These are phyloP conservation scores for Cydia splendana DNA, from an alignment of 1,140 invertebrate species.

Conservation along the genomic window DNA sequence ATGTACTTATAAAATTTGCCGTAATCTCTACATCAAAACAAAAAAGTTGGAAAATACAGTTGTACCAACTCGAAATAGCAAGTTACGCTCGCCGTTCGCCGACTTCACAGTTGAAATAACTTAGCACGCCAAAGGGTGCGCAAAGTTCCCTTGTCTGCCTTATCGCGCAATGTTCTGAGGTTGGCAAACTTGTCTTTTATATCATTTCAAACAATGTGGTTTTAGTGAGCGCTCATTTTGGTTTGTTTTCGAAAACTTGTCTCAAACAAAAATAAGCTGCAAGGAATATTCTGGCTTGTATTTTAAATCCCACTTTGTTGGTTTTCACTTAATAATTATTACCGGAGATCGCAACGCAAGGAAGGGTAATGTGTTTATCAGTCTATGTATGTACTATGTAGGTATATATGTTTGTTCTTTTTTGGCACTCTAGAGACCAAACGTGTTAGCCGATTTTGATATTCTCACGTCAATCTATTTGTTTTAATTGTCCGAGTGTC, in stretches of 20 bases:
- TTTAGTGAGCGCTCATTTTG: slow-evolving; percentile 11
- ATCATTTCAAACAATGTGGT: slow-evolving; percentile 28
- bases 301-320: too few relatives aligned
- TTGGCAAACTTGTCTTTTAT: slow-evolving; percentile 32
- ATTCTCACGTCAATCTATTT: too few relatives aligned
- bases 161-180: slow-evolving; percentile 26
- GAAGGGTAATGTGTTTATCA: too few relatives aligned
- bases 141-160: slow-evolving; percentile 26
- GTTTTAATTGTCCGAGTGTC: too few relatives aligned
- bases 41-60: slow-evolving; percentile 17
- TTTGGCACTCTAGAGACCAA: too few relatives aligned
- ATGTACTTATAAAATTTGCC: neutral
- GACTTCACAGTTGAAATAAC: slow-evolving; percentile 31
- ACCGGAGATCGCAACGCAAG: too few relatives aligned
- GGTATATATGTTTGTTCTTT: too few relatives aligned
- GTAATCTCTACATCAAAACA: slow-evolving; percentile 13
- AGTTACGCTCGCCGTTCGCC: neutral
- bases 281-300: neutral
- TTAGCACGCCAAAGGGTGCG: slow-evolving; percentile 25
- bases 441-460: too few relatives aligned
- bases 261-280: neutral
- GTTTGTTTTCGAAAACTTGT: slow-evolving; percentile 10
- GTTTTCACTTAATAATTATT: too few relatives aligned
- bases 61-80: slow-evolving; percentile 1
- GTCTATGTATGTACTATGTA: too few relatives aligned